Conservation (phyloP, 2,113 vertebrate genomes). For the Oreochromis tanganicae region DNA sequence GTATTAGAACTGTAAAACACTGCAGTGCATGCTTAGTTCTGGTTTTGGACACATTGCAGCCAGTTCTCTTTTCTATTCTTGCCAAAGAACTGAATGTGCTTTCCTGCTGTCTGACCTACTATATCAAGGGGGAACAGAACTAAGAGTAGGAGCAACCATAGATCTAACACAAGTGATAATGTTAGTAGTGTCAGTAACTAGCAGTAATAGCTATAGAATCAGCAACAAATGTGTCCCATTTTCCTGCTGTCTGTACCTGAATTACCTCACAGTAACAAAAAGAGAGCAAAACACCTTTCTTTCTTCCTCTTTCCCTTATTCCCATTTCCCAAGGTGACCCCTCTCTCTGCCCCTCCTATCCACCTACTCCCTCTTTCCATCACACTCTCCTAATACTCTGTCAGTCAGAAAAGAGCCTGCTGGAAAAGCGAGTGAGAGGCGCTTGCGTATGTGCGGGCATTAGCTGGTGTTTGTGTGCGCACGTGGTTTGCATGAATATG, state of each 20-base stretch:
- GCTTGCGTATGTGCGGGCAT: neutral
- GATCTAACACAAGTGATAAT: neutral
- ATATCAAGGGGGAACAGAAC: neutral
- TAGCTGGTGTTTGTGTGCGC: neutral
- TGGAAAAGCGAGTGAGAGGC: neutral
- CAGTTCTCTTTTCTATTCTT: neutral
- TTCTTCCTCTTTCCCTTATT: neutral
- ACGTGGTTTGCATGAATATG: slow-evolving; percentile 1
- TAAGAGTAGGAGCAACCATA: neutral
- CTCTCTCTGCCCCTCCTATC: neutral
- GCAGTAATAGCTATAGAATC: neutral
- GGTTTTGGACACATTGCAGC: neutral
- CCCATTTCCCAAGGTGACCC: slow-evolving; percentile 31
- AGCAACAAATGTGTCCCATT: neutral
- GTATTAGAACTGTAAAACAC: neutral
- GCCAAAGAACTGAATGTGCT: neutral
- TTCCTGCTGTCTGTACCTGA: neutral
- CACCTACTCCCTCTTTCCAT: slow-evolving; percentile 2
- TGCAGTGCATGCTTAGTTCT: neutral
- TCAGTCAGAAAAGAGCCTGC: slow-evolving; percentile 36
- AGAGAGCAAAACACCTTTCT: neutral
- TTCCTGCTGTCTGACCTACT: neutral
- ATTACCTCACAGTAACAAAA: neutral
- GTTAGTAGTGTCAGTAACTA: neutral
- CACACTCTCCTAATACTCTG: slow-evolving; percentile 39